Base-by-base conservation (phyloP, 2,888 invertebrate genomes). In the Zaprionus lineosus region DNA sequence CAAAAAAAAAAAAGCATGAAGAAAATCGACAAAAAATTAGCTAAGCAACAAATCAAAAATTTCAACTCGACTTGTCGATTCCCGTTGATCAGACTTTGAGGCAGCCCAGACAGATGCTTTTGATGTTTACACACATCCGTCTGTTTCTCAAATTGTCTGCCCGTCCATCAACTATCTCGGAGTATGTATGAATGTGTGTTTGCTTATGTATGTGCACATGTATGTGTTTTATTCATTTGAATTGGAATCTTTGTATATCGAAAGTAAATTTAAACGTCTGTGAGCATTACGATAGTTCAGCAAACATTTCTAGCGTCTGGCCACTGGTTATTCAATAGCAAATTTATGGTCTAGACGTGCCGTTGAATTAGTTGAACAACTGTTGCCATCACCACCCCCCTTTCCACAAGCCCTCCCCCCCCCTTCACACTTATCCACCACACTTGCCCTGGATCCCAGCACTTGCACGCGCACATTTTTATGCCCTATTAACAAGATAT, bases 281-380 rank as follows among this genome's bases (percentile, higher is more conserved):
- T 43, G 46, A 39, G 51, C 48, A 55, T 70, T 63, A 61, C 61
- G 61, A 60, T 73, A 67, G 64, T 75, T 69, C 55, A 64, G 78
- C 82, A 75, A 73, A 73, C 82, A 78, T 53, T 68, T 64, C 44
- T 52, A 36, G 56, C 56, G 82, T 74, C 72, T 78, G 65, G 50
- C 44, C 61, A 51, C 57, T 51, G 51, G 52, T 57, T 58, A 47
- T 36, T 56, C 50, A 43, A 61, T 50, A 34, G 43, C 55, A 39
- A 64, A 53, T 60, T 74, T 57, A 62, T 43, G 47, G 37, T 28
- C 60, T 24, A 55, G 46, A 74, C 68, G 43, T 55, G 55, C 26
- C 33, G 53, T 21, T 53, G 37, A 53, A 69, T 68, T 47, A 50
- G 41, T 64, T 40, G 24, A 18, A 40, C 37, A 24, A 7, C 36